Percentiles rank a stretch among this genome's conserved stretches.
Evolutionary conservation across 2,888 invertebrate genomes (phyloP).

Genomic region (Luperina testacea): DNA sequence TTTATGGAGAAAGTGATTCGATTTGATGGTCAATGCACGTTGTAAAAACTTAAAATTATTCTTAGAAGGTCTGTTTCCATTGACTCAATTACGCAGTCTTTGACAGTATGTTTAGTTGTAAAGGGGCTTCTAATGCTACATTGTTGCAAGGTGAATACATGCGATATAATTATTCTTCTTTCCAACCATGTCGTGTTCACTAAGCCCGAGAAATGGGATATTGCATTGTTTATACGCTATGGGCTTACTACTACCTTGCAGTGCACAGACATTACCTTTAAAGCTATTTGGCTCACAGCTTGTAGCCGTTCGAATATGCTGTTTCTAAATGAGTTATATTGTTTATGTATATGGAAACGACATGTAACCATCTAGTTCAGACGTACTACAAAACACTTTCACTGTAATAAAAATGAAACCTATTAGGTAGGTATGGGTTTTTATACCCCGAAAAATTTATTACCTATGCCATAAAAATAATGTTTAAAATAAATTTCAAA

Average conservation of each 20-base stretch:
- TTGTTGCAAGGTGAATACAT: slow-evolving; percentile 1
- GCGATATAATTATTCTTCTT: slow-evolving; percentile 31
- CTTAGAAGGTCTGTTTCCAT: not conserved
- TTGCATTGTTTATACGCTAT: slow-evolving; percentile 53
- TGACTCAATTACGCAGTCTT: not conserved
- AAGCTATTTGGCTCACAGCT: slow-evolving; percentile 49
- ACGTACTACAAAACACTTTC: not conserved
- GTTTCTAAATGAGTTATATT: not conserved
- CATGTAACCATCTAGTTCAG: not conserved
- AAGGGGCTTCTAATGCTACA: slow-evolving; percentile 1
- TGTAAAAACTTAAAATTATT: not conserved
- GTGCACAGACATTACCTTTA: slow-evolving; percentile 50
- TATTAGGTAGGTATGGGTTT: too few relatives aligned
- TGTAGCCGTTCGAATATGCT: slow-evolving; percentile 26
- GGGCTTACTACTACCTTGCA: slow-evolving; percentile 46
- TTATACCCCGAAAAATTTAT: not conserved
- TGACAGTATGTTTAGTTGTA: not conserved
- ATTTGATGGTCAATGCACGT: not conserved
- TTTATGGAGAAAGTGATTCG: not conserved
- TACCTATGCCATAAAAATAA: not conserved
- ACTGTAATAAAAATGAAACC: not conserved
- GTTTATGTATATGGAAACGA: not conserved
- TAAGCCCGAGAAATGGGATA: slow-evolving; percentile 56
- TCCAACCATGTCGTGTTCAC: slow-evolving; percentile 22
- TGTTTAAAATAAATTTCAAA: not conserved